Conservation (phyloP, 2,113 vertebrate genomes). For the Corythoichthys haematopterus region DNA sequence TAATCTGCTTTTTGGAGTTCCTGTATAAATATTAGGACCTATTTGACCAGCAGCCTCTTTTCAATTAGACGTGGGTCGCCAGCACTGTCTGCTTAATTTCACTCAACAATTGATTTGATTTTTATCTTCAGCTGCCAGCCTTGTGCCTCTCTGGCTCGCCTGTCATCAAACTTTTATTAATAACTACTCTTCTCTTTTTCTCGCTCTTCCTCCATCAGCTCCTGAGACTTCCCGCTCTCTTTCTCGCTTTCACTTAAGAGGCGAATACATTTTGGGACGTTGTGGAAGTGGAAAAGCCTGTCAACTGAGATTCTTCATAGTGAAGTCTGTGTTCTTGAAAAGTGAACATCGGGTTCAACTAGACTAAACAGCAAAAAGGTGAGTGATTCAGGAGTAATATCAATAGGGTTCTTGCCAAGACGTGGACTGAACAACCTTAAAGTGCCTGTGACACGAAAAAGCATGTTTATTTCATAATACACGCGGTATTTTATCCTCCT, state of each 20-base stretch:
- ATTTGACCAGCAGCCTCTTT: constrained; percentile 22
- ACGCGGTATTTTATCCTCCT: too few species aligned
- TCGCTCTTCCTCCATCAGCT: constrained; percentile 9
- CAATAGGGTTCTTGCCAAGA: background rate
- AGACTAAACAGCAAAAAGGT: background rate
- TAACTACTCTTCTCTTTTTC: background rate
- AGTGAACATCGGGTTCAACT: background rate
- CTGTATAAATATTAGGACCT: constrained; percentile 14
- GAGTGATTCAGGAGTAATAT: background rate
- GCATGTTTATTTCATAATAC: too few species aligned
- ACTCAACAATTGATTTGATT: constrained; percentile 30
- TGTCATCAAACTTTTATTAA: constrained; percentile 34
- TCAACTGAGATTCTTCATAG: background rate
- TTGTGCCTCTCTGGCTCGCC: constrained; percentile 7
- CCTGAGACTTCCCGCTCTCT: constrained; percentile 10
- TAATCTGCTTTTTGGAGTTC: constrained; percentile 10
- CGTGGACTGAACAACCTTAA: background rate
- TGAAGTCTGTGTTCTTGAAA: background rate
- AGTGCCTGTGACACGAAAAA: too few species aligned
- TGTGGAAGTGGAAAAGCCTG: background rate
- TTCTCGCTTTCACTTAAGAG: background rate
- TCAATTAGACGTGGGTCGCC: constrained; percentile 22
- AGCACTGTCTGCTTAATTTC: constrained; percentile 25
- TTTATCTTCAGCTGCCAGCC: constrained; percentile 14
- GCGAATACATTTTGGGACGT: background rate